A percentile compares a stretch with the other conserved stretches of the same genome.
These are phyloP conservation scores for Hippoglossus stenolepis DNA, from an alignment of 2,113 vertebrate genomes.

Conservation along the genomic window DNA sequence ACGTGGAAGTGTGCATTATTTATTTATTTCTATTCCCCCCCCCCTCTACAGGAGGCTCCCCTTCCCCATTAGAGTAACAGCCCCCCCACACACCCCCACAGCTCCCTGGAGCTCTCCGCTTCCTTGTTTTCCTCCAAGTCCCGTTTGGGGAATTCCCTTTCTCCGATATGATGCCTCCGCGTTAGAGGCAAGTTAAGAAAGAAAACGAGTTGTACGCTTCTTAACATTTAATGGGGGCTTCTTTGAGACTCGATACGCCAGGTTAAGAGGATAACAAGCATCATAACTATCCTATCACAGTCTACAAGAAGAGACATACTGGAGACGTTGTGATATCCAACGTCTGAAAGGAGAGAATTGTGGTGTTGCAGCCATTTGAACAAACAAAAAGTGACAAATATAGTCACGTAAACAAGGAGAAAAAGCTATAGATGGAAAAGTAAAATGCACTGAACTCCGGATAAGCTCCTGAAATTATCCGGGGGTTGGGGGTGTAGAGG, in stretches of 20 bases:
- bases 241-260: constrained; percentile 45
- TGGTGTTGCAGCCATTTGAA: no score
- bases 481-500: background rate
- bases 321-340: no score
- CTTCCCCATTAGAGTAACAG: background rate
- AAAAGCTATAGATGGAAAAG: background rate
- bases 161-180: constrained; percentile 34
- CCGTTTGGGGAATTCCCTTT: constrained; percentile 69
- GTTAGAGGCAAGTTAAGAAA: constrained; percentile 35
- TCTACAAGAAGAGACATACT: constrained; percentile 1
- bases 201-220: constrained; percentile 39
- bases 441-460: no score
- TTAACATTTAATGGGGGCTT: constrained; percentile 64
- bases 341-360: no score
- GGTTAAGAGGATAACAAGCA: constrained; percentile 38
- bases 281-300: constrained; percentile 15
- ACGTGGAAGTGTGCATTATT: constrained; percentile 22
- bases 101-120: constrained; percentile 61
- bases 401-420: no score
- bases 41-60: background rate
- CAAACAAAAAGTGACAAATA: no score
- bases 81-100: constrained; percentile 33
- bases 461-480: no score
- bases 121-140: constrained; percentile 65
- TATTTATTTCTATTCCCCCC: background rate